Base-by-base conservation (phyloP, 2,113 vertebrate genomes). In the Apaloderma vittatum region DNA sequence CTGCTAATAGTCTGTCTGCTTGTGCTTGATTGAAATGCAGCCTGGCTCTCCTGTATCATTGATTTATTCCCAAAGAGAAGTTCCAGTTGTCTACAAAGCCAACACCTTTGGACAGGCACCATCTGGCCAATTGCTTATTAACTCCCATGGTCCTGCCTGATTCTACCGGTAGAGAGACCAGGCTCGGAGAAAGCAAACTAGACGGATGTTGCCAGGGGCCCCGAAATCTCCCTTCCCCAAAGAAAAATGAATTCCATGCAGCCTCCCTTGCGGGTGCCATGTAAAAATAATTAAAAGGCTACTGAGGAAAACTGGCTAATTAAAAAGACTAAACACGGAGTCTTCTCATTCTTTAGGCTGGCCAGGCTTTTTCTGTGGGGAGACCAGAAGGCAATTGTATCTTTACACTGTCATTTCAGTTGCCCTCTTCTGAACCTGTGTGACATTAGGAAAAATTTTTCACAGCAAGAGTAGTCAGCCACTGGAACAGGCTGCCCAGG, bases 91-190 rank as follows among this genome's bases (percentile, higher is more conserved):
- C 97, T 95, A 74, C 91, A 92, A 97, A 98, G 97, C 94, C 95
- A 97, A 80, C 97, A 97, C 97, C 97, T 98, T 97, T 96, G 96
- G 97, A 98, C 96, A 97, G 93, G 90, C 84, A 85, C 98, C 98
- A 97, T 98, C 97, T 98, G 98, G 97, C 83, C 93, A 90, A 48
- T 92, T 92, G 46, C 80, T 97, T 97, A 93, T 97, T 97, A 97
- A 88, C 82, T 98, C 96, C 96, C 93, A 24, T 61, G 59, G 82
- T 73, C 86, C 57, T 71, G 73, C 91, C 88, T 19, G 19, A 75
- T 73, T 61, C 75, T 74, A 11, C 45, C 27, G 19, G 72, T 57
- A 81, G 65, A 86, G 95, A 89, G 67, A 58, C 88, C 75, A 45
- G 68, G 36, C 18, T 66, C 18, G 0, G 36, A 67, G 84, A 95